A percentile compares a stretch with the other conserved stretches of the same genome.
phyloP scores from a whole-genome alignment of 1,140 invertebrate genomes.

The Zaprionus vittiger region DNA sequence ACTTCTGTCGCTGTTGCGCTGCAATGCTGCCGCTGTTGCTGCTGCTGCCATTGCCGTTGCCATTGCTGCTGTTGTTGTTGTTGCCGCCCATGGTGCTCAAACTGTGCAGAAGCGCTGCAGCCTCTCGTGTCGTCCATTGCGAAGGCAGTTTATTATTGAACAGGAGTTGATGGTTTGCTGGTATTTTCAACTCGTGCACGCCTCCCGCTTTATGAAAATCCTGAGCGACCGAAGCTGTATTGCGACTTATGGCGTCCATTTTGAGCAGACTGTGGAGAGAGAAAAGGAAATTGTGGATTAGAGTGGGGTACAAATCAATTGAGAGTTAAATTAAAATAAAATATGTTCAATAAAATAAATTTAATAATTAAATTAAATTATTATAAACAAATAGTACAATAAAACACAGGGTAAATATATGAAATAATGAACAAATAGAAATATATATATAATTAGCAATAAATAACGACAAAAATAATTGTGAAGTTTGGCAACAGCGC shows the following conservation, averaged over 20 bases:
- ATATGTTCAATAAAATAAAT: background rate
- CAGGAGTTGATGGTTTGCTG: slow-evolving; percentile 84
- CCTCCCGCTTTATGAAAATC: slow-evolving; percentile 85
- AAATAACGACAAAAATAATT: slow-evolving; percentile 3
- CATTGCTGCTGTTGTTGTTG: slow-evolving; percentile 38
- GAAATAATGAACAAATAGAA: background rate
- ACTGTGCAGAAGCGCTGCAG: slow-evolving; percentile 79
- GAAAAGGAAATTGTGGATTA: slow-evolving; percentile 11
- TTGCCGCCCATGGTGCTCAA: slow-evolving; percentile 72
- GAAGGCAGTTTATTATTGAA: slow-evolving; percentile 84
- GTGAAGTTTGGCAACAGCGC: slow-evolving; percentile 22
- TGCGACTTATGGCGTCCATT: slow-evolving; percentile 84
- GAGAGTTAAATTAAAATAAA: background rate
- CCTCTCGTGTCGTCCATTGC: slow-evolving; percentile 84
- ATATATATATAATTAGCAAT: background rate
- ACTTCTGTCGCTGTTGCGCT: slow-evolving; percentile 53
- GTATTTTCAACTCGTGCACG: slow-evolving; percentile 84
- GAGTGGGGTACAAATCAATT: background rate
- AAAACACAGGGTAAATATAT: background rate
- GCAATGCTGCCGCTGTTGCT: slow-evolving; percentile 36
- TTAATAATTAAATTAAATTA: background rate
- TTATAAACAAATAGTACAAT: background rate
- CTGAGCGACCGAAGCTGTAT: slow-evolving; percentile 84
- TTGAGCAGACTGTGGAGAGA: slow-evolving; percentile 75
- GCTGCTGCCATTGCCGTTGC: slow-evolving; percentile 34